phyloP scores from a whole-genome alignment of 2,888 invertebrate species.

The Drosophila kuntzei region DNA sequence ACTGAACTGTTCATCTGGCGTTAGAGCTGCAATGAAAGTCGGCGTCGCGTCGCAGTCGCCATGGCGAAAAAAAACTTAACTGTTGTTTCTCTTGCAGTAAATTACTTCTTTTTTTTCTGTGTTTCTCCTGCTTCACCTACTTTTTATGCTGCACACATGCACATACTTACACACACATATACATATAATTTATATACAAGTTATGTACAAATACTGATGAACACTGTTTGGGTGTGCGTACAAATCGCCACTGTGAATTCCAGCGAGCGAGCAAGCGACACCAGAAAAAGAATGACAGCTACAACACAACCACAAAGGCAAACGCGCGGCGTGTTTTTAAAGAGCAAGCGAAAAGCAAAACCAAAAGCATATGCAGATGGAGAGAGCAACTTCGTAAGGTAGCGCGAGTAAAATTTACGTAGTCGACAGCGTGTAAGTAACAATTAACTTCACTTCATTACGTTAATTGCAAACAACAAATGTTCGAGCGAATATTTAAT shows the following conservation, averaged over 20 bases:
- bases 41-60: slow-evolving; percentile 46
- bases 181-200: slow-evolving; percentile 21
- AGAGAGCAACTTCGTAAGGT: slow-evolving; percentile 42
- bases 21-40: slow-evolving; percentile 58
- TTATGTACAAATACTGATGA: slow-evolving; percentile 33
- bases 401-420: slow-evolving; percentile 52
- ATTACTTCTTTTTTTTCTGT: slow-evolving; percentile 42
- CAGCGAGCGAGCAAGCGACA: slow-evolving; percentile 59
- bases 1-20: slow-evolving; percentile 38
- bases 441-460: slow-evolving; percentile 44
- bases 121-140: slow-evolving; percentile 63
- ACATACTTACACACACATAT: slow-evolving; percentile 20
- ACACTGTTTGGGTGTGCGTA: slow-evolving; percentile 24
- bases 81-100: slow-evolving; percentile 74
- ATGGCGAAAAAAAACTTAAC: slow-evolving; percentile 62
- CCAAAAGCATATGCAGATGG: slow-evolving; percentile 44
- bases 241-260: slow-evolving; percentile 49
- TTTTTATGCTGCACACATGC: slow-evolving; percentile 66
- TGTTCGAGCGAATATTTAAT: slow-evolving; percentile 13
- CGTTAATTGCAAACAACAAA: slow-evolving; percentile 27
- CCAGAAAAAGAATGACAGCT: slow-evolving; percentile 53
- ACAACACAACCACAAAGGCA: slow-evolving; percentile 19
- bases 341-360: slow-evolving; percentile 41
- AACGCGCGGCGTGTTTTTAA: slow-evolving; percentile 54
- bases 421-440: slow-evolving; percentile 55